Conservation (phyloP, 2,113 vertebrate genomes). For the Pollachius pollachius region DNA sequence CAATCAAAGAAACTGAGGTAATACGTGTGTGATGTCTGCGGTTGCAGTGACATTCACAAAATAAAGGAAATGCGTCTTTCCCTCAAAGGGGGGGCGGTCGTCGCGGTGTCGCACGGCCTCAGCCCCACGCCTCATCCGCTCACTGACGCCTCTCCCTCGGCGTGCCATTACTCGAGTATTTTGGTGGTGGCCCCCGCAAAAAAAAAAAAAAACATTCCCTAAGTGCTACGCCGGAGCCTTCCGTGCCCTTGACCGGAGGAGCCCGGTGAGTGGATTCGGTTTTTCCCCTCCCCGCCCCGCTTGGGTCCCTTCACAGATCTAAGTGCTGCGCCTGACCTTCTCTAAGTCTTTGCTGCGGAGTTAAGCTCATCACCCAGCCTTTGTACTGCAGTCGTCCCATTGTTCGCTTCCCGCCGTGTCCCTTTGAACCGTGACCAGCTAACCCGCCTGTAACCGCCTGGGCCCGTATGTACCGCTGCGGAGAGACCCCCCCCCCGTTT, state of each 20-base stretch:
- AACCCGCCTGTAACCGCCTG: no score
- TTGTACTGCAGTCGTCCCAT: no score
- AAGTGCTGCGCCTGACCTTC: slow-evolving; percentile 53
- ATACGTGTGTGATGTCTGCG: no score
- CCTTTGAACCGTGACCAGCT: no score
- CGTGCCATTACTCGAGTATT: slow-evolving; percentile 7
- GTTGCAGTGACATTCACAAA: no score
- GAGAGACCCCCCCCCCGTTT: no score
- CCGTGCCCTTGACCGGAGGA: slow-evolving; percentile 22
- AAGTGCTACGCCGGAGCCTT: slow-evolving; percentile 21
- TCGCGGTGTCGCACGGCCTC: no score
- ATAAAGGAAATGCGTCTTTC: no score
- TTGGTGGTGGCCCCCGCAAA: slow-evolving; percentile 4
- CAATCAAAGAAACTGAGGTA: no score
- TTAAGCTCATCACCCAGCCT: slow-evolving; percentile 21
- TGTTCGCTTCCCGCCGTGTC: no score
- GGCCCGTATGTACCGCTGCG: no score
- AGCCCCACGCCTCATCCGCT: background rate
- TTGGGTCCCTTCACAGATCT: slow-evolving; percentile 35
- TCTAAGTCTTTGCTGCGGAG: slow-evolving; percentile 20
- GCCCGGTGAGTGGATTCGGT: slow-evolving; percentile 2
- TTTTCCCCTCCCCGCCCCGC: slow-evolving; percentile 17
- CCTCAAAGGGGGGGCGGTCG: no score
- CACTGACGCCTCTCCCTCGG: background rate
- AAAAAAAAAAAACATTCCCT: slow-evolving; percentile 27